Percentiles rank a stretch among this genome's conserved stretches.
Conservation (phyloP, 1,140 invertebrate species). For the Drosophila repletoides region DNA sequence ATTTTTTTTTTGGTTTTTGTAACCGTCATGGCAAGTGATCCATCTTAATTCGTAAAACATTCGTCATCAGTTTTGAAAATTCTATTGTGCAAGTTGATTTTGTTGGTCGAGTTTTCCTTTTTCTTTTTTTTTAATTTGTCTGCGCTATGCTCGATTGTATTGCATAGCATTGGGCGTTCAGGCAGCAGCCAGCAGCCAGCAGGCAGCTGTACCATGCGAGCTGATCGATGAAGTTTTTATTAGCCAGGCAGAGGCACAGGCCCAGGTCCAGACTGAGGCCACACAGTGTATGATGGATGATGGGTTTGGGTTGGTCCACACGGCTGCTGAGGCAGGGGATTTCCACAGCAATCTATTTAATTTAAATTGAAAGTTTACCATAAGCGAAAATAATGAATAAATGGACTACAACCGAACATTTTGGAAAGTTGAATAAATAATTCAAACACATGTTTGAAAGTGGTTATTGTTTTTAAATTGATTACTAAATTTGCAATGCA, state of each 20-base stretch:
- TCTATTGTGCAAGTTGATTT: slow-evolving; percentile 56
- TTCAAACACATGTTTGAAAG: too few relatives aligned
- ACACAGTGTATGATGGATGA: slow-evolving; percentile 52
- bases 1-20: slow-evolving; percentile 34
- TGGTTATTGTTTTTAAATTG: too few relatives aligned
- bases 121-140: slow-evolving; percentile 73
- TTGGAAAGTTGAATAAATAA: too few relatives aligned
- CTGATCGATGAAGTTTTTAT: slow-evolving; percentile 81
- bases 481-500: too few relatives aligned
- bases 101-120: slow-evolving; percentile 11
- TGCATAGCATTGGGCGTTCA: slow-evolving; percentile 59
- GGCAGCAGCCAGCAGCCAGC: too few relatives aligned
- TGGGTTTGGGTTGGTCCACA: not conserved
- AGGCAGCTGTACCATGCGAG: slow-evolving; percentile 30
- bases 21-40: slow-evolving; percentile 73
- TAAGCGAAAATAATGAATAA: too few relatives aligned
- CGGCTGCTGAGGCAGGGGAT: not conserved
- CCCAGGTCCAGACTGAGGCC: too few relatives aligned
- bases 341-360: slow-evolving; percentile 34
- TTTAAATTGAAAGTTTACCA: slow-evolving; percentile 48
- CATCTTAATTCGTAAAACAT: slow-evolving; percentile 80
- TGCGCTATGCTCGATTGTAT: slow-evolving; percentile 48
- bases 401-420: too few relatives aligned
- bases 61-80: slow-evolving; percentile 68
- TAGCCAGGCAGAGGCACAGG: slow-evolving; percentile 38